These are phyloP conservation scores for Anthophora plumipes DNA, from an alignment of 2,888 invertebrate genomes.

Conservation along the genomic window DNA sequence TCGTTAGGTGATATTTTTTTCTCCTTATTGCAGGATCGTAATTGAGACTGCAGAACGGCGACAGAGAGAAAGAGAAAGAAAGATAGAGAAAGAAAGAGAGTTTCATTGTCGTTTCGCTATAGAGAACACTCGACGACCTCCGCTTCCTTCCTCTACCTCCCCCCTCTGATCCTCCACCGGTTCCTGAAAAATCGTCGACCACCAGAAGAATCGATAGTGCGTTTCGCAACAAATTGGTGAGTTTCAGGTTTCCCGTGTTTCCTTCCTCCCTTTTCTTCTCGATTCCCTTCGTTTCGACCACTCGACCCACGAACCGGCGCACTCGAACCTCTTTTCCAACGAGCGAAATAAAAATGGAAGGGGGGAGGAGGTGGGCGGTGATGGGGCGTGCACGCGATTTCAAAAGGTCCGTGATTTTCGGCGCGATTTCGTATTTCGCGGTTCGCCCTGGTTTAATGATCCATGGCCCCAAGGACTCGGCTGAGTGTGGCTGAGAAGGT, in stretches of 20 bases:
- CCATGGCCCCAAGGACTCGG: slow-evolving; percentile 80
- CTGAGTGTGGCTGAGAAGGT: slow-evolving; percentile 83
- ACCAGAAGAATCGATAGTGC: slow-evolving; percentile 71
- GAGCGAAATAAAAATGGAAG: slow-evolving; percentile 24
- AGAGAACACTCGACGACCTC: slow-evolving; percentile 49
- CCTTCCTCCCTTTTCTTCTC: slow-evolving; percentile 40
- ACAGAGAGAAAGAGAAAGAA: too few relatives aligned
- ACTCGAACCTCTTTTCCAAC: slow-evolving; percentile 61
- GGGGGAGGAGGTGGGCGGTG: slow-evolving; percentile 15
- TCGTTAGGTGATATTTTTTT: slow-evolving; percentile 64
- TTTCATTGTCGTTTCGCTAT: slow-evolving; percentile 62
- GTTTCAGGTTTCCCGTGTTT: slow-evolving; percentile 71
- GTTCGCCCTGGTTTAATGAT: slow-evolving; percentile 81
- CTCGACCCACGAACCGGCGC: slow-evolving; percentile 41
- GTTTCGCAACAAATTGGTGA: slow-evolving; percentile 77
- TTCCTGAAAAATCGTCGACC: slow-evolving; percentile 9
- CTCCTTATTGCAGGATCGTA: slow-evolving; percentile 59
- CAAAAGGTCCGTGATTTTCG: slow-evolving; percentile 78
- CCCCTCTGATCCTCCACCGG: too few relatives aligned
- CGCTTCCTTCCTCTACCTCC: background rate
- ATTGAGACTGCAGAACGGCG: slow-evolving; percentile 56
- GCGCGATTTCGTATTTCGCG: slow-evolving; percentile 78
- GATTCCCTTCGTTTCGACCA: slow-evolving; percentile 36
- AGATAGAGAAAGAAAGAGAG: too few relatives aligned
- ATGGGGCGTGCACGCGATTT: slow-evolving; percentile 54